phyloP scores from a whole-genome alignment of 2,797 vertebrate genomes.

The Aphelocoma californica region DNA sequence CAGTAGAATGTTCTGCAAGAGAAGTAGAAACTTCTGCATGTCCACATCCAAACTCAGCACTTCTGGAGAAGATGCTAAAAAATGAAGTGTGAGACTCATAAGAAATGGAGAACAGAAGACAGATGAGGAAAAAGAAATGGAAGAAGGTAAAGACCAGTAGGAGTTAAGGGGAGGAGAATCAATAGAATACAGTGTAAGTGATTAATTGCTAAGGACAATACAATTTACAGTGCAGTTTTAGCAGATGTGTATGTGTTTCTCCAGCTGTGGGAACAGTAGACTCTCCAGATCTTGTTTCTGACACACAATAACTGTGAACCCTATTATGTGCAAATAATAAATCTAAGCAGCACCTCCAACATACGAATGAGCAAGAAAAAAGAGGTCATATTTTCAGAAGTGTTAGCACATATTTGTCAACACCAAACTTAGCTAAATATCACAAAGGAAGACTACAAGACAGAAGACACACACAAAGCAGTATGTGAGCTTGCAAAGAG shows the following conservation, averaged over 20 bases:
- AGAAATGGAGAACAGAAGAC: neutral
- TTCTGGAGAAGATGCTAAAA: neutral
- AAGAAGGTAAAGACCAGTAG: constrained; percentile 10
- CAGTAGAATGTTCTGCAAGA: neutral
- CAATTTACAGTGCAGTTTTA: constrained; percentile 3
- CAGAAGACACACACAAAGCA: neutral
- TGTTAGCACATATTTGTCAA: constrained; percentile 49
- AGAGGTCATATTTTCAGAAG: constrained; percentile 17
- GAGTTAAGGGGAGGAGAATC: constrained; percentile 3
- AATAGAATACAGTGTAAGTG: neutral
- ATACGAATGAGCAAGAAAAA: constrained; percentile 10
- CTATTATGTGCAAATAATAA: constrained; percentile 44
- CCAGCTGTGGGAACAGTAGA: constrained; percentile 45
- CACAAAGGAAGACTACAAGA: neutral
- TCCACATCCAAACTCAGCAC: neutral
- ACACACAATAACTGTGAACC: constrained; percentile 31
- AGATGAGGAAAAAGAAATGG: neutral
- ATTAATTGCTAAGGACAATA: constrained; percentile 30
- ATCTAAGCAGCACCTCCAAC: constrained; percentile 50
- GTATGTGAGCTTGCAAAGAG: neutral
- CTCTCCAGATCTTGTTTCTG: constrained; percentile 41
- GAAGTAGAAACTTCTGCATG: neutral
- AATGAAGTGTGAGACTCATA: neutral
- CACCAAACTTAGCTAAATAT: neutral
- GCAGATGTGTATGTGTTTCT: constrained; percentile 16